Base-by-base conservation (phyloP, 2,888 invertebrate species). In the Nymphalis c-album region DNA sequence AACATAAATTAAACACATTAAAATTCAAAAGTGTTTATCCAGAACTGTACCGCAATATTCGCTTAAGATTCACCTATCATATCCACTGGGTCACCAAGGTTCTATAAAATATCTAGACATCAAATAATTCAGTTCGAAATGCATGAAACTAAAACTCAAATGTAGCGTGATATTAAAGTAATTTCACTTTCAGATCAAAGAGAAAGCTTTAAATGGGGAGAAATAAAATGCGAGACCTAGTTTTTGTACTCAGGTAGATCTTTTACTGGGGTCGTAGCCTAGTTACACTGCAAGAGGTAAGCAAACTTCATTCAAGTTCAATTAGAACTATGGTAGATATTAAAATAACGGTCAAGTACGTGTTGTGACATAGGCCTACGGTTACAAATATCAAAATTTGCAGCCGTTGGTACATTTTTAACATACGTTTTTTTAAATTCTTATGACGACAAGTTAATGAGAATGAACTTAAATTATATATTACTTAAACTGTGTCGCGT, bases 131-230 rank as follows among this genome's bases (percentile, higher is more conserved):
- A 40, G 17, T 59, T 64, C 45, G 26, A 50, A 47, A 46, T 47
- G 48, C 45, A 63, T 65, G 46, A 71, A 68, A 66, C 59, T 67
- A 57, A 61, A 58, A 67, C 67, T 60, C 58, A 71, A 73, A 74
- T 67, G 66, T 65, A 73, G 63, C 63, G 65, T 68, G 55, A 69
- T 68, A 69, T 73, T 72, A 68, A 73, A 70, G 69, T 67, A 61
- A 71, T 73, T 73, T 69, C 61, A 69, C 66, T 71, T 73, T 70
- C 70, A 68, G 66, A 70, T 71, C 64, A 73, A 73, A 74, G 70
- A 66, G 58, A 71, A 69, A 67, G 67, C 59, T 73, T 73, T 67
- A 71, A 71, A 70, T 63, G 62, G 58, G 22, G 60, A 66, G 66
- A 64, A 67, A 68, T 72, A 69, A 69, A 69, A 73, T 64, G 62